These are phyloP conservation scores for Eupelmus urozonus DNA, from an alignment of 2,888 invertebrate genomes.

Conservation along the genomic window DNA sequence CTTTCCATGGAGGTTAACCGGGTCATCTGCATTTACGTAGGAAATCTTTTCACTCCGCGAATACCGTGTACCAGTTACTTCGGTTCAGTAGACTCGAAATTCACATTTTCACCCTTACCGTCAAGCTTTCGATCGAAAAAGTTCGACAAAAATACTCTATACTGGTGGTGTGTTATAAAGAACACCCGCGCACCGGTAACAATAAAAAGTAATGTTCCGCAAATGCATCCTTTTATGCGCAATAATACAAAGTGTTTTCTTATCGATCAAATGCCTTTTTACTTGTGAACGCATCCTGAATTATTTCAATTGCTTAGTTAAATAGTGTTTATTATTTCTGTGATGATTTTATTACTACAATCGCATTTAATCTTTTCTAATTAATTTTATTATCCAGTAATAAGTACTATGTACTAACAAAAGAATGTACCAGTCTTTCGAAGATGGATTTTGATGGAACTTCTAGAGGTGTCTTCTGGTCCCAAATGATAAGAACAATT, in stretches of 20 bases:
- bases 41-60: neutral
- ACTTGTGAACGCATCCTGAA: neutral
- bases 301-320: too few species aligned
- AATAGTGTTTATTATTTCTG: too few species aligned
- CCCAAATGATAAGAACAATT: too few species aligned
- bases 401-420: too few species aligned
- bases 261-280: constrained; percentile 22
- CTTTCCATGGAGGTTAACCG: neutral
- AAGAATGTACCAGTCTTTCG: too few species aligned
- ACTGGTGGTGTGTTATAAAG: constrained; percentile 27
- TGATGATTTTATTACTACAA: too few species aligned
- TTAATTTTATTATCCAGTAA: too few species aligned
- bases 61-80: constrained; percentile 8
- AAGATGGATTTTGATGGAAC: too few species aligned
- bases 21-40: neutral
- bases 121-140: neutral
- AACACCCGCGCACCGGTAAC: constrained; percentile 23
- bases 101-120: neutral
- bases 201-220: constrained; percentile 17
- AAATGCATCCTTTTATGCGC: constrained; percentile 33
- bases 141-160: constrained; percentile 21
- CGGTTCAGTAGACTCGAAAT: neutral
- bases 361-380: too few species aligned
- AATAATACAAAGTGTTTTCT: constrained; percentile 43
- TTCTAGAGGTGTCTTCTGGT: too few species aligned